Conservation (phyloP, 2,113 vertebrate genomes). For the Elanus axillaris region DNA sequence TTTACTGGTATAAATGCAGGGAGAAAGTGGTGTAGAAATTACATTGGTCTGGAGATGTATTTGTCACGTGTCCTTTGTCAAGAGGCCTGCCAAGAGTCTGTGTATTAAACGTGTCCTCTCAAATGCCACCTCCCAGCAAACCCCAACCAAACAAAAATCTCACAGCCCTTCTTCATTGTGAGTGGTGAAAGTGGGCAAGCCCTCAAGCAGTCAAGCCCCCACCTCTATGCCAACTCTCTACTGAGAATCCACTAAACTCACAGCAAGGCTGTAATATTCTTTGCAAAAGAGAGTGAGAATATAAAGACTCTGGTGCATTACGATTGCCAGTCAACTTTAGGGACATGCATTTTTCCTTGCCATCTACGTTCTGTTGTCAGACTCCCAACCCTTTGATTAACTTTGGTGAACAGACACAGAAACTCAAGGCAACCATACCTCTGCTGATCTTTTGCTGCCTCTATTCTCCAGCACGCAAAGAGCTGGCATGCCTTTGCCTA, state of each 20-base stretch:
- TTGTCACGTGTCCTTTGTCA: neutral
- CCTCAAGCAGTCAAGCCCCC: neutral
- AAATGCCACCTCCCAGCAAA: neutral
- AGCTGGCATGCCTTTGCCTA: neutral
- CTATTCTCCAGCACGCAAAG: neutral
- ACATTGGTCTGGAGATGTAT: neutral
- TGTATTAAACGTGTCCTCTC: neutral
- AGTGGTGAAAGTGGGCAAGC: neutral
- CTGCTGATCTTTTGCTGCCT: neutral
- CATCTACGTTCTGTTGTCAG: neutral
- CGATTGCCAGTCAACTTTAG: neutral
- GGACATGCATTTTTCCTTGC: rapidly evolving
- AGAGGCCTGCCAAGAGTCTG: neutral
- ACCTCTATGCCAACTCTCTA: neutral
- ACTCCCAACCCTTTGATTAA: neutral
- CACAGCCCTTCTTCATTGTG: neutral
- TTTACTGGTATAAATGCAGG: neutral
- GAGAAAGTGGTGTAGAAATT: neutral
- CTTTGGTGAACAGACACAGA: neutral
- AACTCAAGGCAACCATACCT: neutral
- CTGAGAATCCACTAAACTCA: neutral
- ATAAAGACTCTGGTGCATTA: neutral
- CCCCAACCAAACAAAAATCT: neutral
- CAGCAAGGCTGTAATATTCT: neutral
- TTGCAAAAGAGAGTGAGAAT: neutral